Evolutionary conservation across 2,888 invertebrate genomes (phyloP).

Genomic region (Myopa testacea): DNA sequence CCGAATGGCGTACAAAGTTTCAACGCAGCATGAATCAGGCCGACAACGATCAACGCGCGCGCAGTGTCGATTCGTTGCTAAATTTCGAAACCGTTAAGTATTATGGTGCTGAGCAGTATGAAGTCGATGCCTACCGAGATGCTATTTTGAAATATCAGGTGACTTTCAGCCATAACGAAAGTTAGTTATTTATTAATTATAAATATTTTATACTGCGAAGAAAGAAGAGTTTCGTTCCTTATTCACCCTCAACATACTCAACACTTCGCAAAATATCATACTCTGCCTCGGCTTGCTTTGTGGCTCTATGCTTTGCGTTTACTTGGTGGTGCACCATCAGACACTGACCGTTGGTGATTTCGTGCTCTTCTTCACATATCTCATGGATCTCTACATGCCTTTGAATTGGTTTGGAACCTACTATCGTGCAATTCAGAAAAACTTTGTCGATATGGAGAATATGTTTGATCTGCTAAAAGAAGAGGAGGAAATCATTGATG

Average conservation of each 20-base stretch:
- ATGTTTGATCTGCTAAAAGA: constrained; percentile 96
- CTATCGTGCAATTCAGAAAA: constrained; percentile 96
- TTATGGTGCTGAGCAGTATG: constrained; percentile 94
- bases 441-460: constrained; percentile 99
- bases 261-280: constrained; percentile 90
- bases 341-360: constrained; percentile 93
- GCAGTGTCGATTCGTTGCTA: constrained; percentile 94
- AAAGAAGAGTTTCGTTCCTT: constrained; percentile 90
- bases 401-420: constrained; percentile 98
- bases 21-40: constrained; percentile 93
- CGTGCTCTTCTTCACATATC: constrained; percentile 94
- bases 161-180: constrained; percentile 26
- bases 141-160: constrained; percentile 90
- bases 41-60: constrained; percentile 91
- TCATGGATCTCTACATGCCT: constrained; percentile 94
- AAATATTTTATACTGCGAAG: constrained; percentile 66
- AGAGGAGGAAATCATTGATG: constrained; percentile 87
- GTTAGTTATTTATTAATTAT: not conserved
- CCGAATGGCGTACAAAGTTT: constrained; percentile 98
- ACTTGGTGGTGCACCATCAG: constrained; percentile 80
- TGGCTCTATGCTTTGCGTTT: constrained; percentile 90
- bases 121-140: constrained; percentile 85
- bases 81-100: constrained; percentile 99
- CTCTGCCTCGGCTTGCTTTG: constrained; percentile 87
- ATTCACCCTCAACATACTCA: constrained; percentile 88